phyloP scores from a whole-genome alignment of 2,113 vertebrate genomes.

The Corythaixoides concolor region DNA sequence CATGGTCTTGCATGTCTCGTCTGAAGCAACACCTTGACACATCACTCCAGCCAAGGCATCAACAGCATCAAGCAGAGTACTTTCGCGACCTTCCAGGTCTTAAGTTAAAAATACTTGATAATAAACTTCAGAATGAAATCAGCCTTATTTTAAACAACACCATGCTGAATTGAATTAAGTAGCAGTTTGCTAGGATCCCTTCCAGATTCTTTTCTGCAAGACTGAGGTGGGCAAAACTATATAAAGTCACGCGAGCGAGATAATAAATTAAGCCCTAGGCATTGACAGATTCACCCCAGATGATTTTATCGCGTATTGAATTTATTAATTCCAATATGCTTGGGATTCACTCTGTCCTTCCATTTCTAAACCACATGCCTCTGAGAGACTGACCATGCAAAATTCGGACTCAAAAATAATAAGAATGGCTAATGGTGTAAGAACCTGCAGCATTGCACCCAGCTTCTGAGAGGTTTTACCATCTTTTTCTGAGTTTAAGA shows the following conservation, averaged over 20 bases:
- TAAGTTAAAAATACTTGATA: neutral
- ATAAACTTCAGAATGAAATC: neutral
- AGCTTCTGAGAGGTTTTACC: neutral
- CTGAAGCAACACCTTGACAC: neutral
- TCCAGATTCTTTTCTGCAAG: neutral
- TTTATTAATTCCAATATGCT: neutral
- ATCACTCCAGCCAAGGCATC: neutral
- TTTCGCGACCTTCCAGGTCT: neutral
- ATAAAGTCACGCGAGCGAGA: neutral
- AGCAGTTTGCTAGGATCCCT: neutral
- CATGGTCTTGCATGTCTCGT: neutral
- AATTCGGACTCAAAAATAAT: neutral
- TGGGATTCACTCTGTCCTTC: neutral
- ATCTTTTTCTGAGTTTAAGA: neutral
- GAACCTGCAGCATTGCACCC: neutral
- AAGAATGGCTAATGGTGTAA: neutral
- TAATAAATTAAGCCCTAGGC: neutral
- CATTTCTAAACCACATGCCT: neutral
- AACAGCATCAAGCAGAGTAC: neutral
- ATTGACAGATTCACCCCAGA: neutral
- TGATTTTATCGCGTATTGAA: neutral
- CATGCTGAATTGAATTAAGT: neutral
- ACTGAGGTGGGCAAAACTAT: neutral
- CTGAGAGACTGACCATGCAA: neutral
- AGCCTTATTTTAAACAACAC: neutral